phyloP scores from a whole-genome alignment of 2,797 vertebrate genomes.

The Molossus alvarezi region DNA sequence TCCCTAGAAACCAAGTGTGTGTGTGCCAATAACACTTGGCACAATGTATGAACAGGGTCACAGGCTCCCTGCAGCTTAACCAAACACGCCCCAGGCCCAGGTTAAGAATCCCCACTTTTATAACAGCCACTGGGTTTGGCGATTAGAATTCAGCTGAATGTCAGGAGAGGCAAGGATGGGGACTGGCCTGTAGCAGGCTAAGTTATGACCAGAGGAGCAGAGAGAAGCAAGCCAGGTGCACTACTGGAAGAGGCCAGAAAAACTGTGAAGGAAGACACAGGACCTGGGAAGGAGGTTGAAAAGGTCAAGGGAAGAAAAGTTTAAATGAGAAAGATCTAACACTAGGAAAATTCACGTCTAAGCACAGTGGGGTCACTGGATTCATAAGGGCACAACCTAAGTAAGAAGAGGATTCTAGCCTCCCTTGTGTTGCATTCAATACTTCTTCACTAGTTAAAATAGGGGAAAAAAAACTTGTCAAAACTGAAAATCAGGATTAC shows the following conservation, averaged over 20 bases:
- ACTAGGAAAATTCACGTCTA: constrained; percentile 5
- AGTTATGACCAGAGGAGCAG: neutral
- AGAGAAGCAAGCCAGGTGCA: neutral
- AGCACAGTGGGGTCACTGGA: neutral
- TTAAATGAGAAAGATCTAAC: neutral
- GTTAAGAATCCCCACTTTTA: neutral
- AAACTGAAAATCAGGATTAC: neutral
- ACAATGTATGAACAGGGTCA: neutral
- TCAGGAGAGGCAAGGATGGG: neutral
- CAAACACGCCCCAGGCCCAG: neutral
- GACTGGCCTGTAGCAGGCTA: neutral
- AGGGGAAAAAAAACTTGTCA: neutral
- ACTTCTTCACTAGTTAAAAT: neutral
- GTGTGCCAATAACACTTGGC: neutral
- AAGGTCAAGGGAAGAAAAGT: neutral
- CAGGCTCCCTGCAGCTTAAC: neutral
- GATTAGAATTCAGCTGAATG: neutral
- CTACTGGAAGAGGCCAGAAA: neutral
- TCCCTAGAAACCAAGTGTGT: neutral
- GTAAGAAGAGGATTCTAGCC: neutral
- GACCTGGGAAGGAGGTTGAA: neutral
- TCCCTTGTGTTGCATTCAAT: neutral
- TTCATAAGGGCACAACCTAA: neutral
- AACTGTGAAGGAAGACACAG: neutral
- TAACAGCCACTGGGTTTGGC: neutral